Conservation (phyloP, 2,888 invertebrate species). For the Clostera curtula region DNA sequence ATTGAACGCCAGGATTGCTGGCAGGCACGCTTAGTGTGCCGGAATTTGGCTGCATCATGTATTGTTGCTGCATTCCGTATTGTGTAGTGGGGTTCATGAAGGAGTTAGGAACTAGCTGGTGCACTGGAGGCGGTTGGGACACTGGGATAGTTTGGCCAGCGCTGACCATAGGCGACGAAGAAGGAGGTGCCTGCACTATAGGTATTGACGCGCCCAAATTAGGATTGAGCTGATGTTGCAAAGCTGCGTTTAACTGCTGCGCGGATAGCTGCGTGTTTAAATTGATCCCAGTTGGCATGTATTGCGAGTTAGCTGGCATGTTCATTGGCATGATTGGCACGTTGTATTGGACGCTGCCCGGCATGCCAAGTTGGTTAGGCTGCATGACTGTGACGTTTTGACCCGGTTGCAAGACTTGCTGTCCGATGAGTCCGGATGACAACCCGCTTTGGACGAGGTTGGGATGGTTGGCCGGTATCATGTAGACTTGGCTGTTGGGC, state of each 20-base stretch:
- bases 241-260: constrained; percentile 60
- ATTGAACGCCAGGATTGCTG: constrained; percentile 50
- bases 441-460: constrained; percentile 50
- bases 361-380: constrained; percentile 59
- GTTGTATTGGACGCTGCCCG: constrained; percentile 60
- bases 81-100: constrained; percentile 57
- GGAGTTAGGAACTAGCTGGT: constrained; percentile 52
- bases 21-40: constrained; percentile 42
- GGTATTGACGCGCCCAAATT: constrained; percentile 54
- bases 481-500: constrained; percentile 62
- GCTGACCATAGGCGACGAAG: constrained; percentile 45
- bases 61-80: constrained; percentile 53
- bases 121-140: constrained; percentile 44
- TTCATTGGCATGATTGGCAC: constrained; percentile 64
- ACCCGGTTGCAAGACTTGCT: constrained; percentile 55
- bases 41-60: constrained; percentile 55
- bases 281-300: constrained; percentile 58
- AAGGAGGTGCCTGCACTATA: constrained; percentile 53
- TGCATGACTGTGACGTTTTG: constrained; percentile 68
- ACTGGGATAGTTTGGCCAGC: constrained; percentile 38
- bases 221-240: constrained; percentile 53
- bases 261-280: constrained; percentile 60
- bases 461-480: constrained; percentile 62
- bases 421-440: constrained; percentile 48
- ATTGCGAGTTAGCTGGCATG: constrained; percentile 54